A percentile compares a stretch with the other conserved stretches of the same genome.
These are phyloP conservation scores for Drosophila nebulosa DNA, from an alignment of 1,140 invertebrate genomes.

Conservation along the genomic window DNA sequence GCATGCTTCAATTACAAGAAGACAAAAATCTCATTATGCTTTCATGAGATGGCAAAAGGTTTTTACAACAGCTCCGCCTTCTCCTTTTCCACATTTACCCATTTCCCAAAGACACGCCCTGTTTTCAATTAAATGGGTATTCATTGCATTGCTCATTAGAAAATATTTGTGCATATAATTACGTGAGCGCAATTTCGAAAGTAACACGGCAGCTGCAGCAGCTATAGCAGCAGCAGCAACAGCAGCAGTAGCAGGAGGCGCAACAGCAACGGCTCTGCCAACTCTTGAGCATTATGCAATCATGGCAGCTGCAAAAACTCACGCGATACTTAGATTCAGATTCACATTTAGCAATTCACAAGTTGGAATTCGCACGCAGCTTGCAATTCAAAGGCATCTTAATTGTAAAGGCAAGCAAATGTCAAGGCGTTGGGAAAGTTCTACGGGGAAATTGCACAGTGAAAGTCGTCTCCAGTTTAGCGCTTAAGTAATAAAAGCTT, in stretches of 20 bases:
- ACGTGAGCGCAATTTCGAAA: conserved; percentile 38
- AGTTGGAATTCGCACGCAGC: conserved; percentile 30
- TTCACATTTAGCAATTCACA: neutral
- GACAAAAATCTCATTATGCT: conserved; percentile 39
- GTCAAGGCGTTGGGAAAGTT: conserved; percentile 55
- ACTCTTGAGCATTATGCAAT: conserved; percentile 33
- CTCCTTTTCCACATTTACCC: neutral
- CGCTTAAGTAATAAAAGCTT: neutral
- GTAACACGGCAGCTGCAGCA: neutral
- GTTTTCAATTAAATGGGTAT: conserved; percentile 61
- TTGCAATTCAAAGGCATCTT: conserved; percentile 68
- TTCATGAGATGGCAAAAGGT: conserved; percentile 35
- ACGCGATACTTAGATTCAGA: conserved; percentile 32
- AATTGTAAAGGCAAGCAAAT: conserved; percentile 52
- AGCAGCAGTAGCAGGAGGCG: neutral
- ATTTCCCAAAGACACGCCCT: conserved; percentile 9
- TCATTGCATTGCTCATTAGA: conserved; percentile 72
- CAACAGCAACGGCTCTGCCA: conserved; percentile 6
- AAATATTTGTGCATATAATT: conserved; percentile 74
- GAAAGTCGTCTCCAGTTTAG: conserved; percentile 31
- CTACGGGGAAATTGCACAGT: conserved; percentile 27
- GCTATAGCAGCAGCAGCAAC: conserved; percentile 1
- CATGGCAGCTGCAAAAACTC: conserved; percentile 26
- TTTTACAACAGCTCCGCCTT: neutral
- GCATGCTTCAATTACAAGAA: conserved; percentile 16